Evolutionary conservation across 2,113 vertebrate species (phyloP).

Genomic region (Lophochroa leadbeateri): DNA sequence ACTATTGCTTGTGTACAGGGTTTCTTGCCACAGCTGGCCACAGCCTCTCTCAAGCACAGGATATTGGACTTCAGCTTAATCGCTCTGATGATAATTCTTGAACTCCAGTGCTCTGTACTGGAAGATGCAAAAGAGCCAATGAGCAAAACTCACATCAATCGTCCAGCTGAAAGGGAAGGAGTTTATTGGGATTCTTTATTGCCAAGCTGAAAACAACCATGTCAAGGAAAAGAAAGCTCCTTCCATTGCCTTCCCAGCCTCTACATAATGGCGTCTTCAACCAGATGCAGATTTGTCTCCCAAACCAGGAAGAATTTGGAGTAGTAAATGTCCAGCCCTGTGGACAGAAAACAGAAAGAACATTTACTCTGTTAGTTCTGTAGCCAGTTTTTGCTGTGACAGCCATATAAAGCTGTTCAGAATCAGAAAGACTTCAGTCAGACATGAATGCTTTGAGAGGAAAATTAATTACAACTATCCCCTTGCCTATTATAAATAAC

Average conservation of each 20-base stretch:
- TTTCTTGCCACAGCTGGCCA: background rate
- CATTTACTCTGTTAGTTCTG: background rate
- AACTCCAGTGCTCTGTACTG: background rate
- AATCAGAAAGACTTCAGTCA: background rate
- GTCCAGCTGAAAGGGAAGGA: background rate
- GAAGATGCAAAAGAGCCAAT: background rate
- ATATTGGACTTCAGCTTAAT: background rate
- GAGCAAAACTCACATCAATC: background rate
- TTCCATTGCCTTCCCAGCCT: background rate
- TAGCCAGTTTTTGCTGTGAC: background rate
- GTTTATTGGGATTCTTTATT: background rate
- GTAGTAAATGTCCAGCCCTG: background rate
- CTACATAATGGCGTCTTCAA: background rate
- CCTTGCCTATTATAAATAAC: background rate
- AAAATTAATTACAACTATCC: background rate
- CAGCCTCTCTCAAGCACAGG: background rate
- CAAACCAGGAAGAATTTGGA: background rate
- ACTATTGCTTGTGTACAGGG: background rate
- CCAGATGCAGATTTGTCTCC: background rate
- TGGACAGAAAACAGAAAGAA: background rate
- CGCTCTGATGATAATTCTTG: background rate
- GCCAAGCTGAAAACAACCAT: background rate
- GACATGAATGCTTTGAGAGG: background rate
- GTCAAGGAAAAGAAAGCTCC: background rate
- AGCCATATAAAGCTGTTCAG: background rate